Conservation (phyloP, 2,113 vertebrate genomes). For the Rhineura floridana region DNA sequence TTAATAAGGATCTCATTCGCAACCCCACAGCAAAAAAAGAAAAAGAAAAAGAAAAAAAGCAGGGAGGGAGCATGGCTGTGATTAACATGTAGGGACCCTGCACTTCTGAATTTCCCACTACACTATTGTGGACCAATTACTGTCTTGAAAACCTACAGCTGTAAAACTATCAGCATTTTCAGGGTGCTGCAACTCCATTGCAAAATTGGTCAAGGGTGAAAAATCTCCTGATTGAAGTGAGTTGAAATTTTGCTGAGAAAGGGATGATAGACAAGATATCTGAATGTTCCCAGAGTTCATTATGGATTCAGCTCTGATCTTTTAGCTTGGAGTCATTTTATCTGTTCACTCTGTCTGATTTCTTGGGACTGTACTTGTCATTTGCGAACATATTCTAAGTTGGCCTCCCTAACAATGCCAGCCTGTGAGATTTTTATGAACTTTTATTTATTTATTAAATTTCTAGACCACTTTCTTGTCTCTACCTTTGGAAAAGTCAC, state of each 20-base stretch:
- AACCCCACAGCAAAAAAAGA: too few relatives aligned
- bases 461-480: not conserved
- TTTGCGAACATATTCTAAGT: not conserved
- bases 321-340: not conserved
- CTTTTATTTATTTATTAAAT: not conserved
- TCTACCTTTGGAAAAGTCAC: not conserved
- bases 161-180: slow-evolving; percentile 3
- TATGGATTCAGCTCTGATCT: not conserved
- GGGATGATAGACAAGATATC: not conserved
- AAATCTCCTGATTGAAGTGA: not conserved
- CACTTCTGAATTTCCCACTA: too few relatives aligned
- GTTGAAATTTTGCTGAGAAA: slow-evolving; percentile 7
- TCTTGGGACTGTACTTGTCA: not conserved
- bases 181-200: slow-evolving; percentile 5
- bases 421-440: not conserved
- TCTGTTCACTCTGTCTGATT: not conserved
- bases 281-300: slow-evolving; percentile 9
- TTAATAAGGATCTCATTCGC: too few relatives aligned
- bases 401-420: not conserved
- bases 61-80: too few relatives aligned
- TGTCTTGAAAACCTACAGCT: slow-evolving; percentile 15
- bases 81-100: too few relatives aligned
- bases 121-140: too few relatives aligned
- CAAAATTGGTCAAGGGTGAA: slow-evolving; percentile 13
- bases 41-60: too few relatives aligned